phyloP scores from a whole-genome alignment of 2,113 vertebrate species.

The Oncorhynchus kisutch region DNA sequence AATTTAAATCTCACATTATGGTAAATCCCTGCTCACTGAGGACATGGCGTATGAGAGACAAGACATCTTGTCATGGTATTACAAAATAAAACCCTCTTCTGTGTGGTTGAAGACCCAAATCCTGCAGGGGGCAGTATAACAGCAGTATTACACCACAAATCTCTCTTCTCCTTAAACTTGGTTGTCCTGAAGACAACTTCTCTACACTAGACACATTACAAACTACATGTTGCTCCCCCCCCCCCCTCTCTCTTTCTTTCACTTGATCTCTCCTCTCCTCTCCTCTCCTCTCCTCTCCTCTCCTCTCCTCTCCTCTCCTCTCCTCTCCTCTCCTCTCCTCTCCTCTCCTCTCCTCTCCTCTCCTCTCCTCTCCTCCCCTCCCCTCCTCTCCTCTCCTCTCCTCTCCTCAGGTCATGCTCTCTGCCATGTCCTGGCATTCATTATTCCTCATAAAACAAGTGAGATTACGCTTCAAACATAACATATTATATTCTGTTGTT shows the following conservation, averaged over 20 bases:
- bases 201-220: too few species aligned
- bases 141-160: background rate
- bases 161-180: background rate
- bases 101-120: background rate
- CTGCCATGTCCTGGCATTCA: background rate
- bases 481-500: too few species aligned
- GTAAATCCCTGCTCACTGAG: background rate
- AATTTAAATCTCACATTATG: background rate
- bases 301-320: too few species aligned
- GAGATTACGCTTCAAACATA: too few species aligned
- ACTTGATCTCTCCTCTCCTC: background rate
- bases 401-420: constrained; percentile 33
- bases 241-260: background rate
- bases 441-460: too few species aligned
- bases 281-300: too few species aligned
- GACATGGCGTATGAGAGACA: background rate
- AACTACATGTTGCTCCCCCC: too few species aligned
- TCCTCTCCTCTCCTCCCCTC: too few species aligned
- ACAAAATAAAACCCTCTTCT: too few species aligned
- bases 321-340: too few species aligned
- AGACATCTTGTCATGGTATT: background rate
- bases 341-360: too few species aligned
- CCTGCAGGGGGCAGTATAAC: constrained; percentile 30
- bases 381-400: too few species aligned
- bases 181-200: background rate